Conservation (phyloP, 2,888 invertebrate species). For the Sarcophaga caerulescens region DNA sequence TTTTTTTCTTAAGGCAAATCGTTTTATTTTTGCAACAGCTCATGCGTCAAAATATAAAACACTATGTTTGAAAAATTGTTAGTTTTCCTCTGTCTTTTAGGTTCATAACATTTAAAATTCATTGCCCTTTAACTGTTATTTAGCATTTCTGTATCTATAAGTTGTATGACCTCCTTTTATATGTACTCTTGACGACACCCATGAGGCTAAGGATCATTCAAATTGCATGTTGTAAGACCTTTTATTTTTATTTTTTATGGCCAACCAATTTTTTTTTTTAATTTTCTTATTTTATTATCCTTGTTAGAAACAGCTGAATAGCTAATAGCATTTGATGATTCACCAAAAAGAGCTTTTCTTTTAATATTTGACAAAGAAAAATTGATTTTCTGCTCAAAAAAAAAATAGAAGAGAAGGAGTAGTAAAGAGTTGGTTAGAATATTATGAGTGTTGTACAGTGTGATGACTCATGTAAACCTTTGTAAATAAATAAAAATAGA, state of each 20-base stretch:
- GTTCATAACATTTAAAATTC: too few species aligned
- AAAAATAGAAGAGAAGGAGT: background rate
- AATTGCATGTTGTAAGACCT: too few species aligned
- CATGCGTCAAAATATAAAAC: constrained; percentile 20
- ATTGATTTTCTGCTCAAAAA: constrained; percentile 2
- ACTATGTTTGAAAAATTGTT: too few species aligned
- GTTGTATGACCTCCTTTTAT: constrained; percentile 36
- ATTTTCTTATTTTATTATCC: background rate
- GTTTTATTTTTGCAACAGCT: background rate
- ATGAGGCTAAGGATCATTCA: too few species aligned
- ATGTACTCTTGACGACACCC: too few species aligned
- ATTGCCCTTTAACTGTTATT: background rate
- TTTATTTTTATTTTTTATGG: too few species aligned
- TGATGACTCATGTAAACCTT: background rate
- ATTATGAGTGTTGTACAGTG: constrained; percentile 3
- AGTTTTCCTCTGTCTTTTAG: too few species aligned
- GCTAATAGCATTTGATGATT: constrained; percentile 6
- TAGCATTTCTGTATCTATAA: constrained; percentile 22
- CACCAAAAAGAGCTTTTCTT: background rate
- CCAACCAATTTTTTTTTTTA: too few species aligned
- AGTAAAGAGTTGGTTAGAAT: background rate
- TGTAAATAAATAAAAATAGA: background rate
- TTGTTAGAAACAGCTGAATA: background rate
- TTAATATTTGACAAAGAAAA: background rate
- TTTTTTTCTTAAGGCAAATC: background rate